Evolutionary conservation across 2,888 invertebrate genomes (phyloP).

Genomic region (Apamea crenata): DNA sequence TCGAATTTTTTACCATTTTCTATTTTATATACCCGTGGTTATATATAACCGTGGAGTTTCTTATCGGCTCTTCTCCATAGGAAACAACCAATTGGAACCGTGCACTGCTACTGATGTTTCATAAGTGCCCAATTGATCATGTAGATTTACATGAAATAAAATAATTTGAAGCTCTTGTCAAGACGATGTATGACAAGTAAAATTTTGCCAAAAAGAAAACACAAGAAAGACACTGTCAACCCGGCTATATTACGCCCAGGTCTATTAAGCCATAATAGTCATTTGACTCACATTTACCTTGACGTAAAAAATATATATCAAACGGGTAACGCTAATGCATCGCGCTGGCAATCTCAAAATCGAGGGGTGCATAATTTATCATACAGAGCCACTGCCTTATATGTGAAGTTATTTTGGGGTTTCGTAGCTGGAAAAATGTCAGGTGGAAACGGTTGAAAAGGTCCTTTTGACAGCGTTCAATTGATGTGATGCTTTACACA

Average conservation of each 20-base stretch:
- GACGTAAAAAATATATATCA: slow-evolving; percentile 79
- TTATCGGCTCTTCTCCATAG: not conserved
- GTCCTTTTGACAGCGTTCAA: not conserved
- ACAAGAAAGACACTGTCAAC: slow-evolving; percentile 13
- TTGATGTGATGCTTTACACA: not conserved
- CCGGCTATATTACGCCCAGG: slow-evolving; percentile 50
- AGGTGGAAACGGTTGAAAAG: slow-evolving; percentile 8
- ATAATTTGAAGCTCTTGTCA: not conserved
- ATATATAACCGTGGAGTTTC: too few relatives aligned
- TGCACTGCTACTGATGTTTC: not conserved
- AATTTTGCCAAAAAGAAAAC: not conserved
- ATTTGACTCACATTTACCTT: slow-evolving; percentile 85
- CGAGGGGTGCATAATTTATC: slow-evolving; percentile 90
- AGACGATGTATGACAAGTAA: not conserved
- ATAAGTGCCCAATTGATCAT: not conserved
- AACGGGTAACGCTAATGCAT: slow-evolving; percentile 86
- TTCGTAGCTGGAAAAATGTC: slow-evolving; percentile 40
- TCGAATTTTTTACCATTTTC: too few relatives aligned
- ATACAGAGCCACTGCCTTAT: slow-evolving; percentile 79
- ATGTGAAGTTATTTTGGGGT: slow-evolving; percentile 83
- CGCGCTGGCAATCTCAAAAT: slow-evolving; percentile 85
- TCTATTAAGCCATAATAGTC: slow-evolving; percentile 79
- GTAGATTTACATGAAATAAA: not conserved
- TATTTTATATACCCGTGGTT: too few relatives aligned
- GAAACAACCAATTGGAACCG: not conserved